Evolutionary conservation across 2,797 vertebrate genomes (phyloP).

Genomic region (Emydoidea blandingii): DNA sequence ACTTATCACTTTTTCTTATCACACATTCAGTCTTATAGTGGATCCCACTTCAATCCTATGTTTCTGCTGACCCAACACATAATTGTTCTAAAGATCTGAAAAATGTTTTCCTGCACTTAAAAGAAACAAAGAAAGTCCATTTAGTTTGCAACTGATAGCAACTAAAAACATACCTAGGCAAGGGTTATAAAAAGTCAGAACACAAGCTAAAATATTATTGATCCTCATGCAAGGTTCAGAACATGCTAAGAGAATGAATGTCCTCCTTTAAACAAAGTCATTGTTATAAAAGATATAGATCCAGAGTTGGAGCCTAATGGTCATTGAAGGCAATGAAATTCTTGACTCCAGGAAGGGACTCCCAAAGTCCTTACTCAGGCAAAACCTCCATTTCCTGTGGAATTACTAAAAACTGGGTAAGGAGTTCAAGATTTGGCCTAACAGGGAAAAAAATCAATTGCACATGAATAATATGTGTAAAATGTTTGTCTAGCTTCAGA

Average conservation of each 20-base stretch:
- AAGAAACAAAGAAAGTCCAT: conserved; percentile 25
- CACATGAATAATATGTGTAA: neutral
- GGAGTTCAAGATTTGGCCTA: neutral
- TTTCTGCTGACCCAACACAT: conserved; percentile 7
- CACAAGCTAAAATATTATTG: neutral
- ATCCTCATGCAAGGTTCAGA: neutral
- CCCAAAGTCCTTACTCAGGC: neutral
- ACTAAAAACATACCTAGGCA: neutral
- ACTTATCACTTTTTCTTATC: conserved; percentile 50
- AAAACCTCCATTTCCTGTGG: neutral
- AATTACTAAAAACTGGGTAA: neutral
- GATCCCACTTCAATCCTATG: conserved; percentile 11
- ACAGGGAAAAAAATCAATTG: neutral
- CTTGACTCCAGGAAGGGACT: neutral
- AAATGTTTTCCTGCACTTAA: conserved; percentile 53
- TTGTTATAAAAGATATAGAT: neutral
- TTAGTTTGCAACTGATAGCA: neutral
- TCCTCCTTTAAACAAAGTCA: neutral
- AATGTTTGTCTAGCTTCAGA: neutral
- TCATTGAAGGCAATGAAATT: neutral
- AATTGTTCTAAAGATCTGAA: conserved; percentile 2
- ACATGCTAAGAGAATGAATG: neutral
- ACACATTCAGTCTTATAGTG: neutral
- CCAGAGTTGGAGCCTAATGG: neutral
- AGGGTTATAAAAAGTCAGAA: neutral